Evolutionary conservation across 2,797 vertebrate genomes (phyloP).

Genomic region (Scyliorhinus canicula): DNA sequence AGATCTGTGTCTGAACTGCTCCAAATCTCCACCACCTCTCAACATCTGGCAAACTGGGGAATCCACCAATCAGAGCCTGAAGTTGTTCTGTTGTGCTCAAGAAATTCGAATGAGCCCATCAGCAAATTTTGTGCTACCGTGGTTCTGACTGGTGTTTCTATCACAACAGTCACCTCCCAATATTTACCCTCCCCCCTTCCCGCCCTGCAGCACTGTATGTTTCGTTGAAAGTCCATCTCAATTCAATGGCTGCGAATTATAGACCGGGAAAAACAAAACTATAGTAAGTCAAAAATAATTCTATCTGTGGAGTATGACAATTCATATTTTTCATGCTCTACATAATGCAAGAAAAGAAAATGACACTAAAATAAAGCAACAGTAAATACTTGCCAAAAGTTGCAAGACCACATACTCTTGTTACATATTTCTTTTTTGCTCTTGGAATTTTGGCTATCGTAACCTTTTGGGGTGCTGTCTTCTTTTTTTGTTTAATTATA

Average conservation of each 20-base stretch:
- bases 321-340: background rate
- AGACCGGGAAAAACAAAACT: background rate
- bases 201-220: too few relatives aligned
- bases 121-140: too few relatives aligned
- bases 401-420: constrained; percentile 86
- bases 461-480: constrained; percentile 92
- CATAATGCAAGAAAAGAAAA: background rate
- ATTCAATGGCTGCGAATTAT: background rate
- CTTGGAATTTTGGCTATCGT: constrained; percentile 98
- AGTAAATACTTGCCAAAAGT: constrained; percentile 78
- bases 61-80: too few relatives aligned
- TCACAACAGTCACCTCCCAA: too few relatives aligned
- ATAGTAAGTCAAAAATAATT: background rate
- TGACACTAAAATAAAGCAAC: constrained; percentile 27
- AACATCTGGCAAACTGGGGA: too few relatives aligned
- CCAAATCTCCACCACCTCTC: too few relatives aligned
- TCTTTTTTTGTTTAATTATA: constrained; percentile 99
- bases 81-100: too few relatives aligned
- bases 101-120: too few relatives aligned
- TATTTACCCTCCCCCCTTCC: too few relatives aligned
- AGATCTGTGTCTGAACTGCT: too few relatives aligned
- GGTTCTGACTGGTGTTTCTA: too few relatives aligned
- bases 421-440: constrained; percentile 98
- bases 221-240: too few relatives aligned
- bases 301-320: background rate